phyloP scores from a whole-genome alignment of 2,797 vertebrate species.

The Psittacula derbiana region DNA sequence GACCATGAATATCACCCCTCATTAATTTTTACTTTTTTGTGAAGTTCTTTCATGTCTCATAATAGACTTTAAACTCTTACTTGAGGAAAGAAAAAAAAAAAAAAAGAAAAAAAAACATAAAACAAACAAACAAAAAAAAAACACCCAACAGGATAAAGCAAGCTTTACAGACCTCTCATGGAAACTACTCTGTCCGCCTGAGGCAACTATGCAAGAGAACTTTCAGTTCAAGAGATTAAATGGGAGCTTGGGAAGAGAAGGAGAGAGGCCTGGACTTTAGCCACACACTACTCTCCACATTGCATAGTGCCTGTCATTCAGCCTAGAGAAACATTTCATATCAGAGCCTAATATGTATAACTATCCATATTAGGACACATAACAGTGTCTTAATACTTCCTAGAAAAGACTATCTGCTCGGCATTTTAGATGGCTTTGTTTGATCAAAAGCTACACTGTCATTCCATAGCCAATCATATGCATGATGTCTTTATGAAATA shows the following conservation, averaged over 20 bases:
- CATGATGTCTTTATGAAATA: neutral
- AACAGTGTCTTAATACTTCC: neutral
- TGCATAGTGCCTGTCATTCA: neutral
- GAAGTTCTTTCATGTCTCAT: neutral
- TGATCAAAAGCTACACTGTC: neutral
- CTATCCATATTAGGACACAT: neutral
- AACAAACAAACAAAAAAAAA: neutral
- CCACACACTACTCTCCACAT: neutral
- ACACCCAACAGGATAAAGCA: neutral
- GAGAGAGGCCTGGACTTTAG: neutral
- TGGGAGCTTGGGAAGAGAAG: neutral
- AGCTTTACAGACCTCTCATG: neutral
- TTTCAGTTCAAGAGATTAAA: neutral
- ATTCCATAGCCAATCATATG: neutral
- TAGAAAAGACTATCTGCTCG: neutral
- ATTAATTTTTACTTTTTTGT: neutral
- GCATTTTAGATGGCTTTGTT: neutral
- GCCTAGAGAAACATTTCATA: neutral
- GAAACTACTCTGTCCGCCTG: neutral
- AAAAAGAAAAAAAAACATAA: neutral
- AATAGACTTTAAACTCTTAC: neutral
- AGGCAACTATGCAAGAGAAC: neutral
- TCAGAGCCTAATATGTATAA: neutral
- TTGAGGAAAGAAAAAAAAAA: neutral
- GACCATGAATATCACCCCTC: neutral